Conservation (phyloP, 2,113 vertebrate genomes). For the Rhipidura dahli region DNA sequence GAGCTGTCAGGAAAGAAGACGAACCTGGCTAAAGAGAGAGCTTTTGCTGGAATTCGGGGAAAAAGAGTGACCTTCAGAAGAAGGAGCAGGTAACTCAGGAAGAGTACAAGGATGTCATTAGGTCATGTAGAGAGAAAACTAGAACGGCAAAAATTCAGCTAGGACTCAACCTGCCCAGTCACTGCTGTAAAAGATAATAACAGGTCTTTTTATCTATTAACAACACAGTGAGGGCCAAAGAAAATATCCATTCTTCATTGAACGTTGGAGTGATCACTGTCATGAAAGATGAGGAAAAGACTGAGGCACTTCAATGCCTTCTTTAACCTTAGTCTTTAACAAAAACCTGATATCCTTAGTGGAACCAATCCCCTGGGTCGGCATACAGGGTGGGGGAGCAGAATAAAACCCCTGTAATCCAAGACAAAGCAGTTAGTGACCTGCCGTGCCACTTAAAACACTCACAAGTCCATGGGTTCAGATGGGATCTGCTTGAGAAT, state of each 20-base stretch:
- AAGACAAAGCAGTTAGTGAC: no score
- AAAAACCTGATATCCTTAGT: not conserved
- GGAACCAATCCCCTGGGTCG: not conserved
- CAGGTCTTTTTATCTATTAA: not conserved
- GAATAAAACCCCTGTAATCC: not conserved
- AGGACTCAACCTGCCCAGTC: not conserved
- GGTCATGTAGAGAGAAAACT: not conserved
- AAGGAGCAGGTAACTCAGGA: not conserved
- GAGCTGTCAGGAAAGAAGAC: not conserved
- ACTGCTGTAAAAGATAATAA: not conserved
- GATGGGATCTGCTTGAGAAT: not conserved
- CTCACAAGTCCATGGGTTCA: not conserved
- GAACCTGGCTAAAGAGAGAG: not conserved
- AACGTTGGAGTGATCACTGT: not conserved
- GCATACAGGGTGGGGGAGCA: not conserved
- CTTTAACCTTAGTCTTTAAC: not conserved
- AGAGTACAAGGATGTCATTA: not conserved
- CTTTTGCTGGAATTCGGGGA: not conserved
- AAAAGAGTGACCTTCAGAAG: not conserved
- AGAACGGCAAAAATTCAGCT: not conserved
- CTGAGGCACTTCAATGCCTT: not conserved
- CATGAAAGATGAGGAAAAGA: not conserved
- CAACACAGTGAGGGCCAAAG: not conserved
- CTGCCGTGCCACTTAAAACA: not conserved
- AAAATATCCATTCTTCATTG: not conserved